Conservation (phyloP, 1,140 invertebrate species). For the Neuroterus valhalla region DNA sequence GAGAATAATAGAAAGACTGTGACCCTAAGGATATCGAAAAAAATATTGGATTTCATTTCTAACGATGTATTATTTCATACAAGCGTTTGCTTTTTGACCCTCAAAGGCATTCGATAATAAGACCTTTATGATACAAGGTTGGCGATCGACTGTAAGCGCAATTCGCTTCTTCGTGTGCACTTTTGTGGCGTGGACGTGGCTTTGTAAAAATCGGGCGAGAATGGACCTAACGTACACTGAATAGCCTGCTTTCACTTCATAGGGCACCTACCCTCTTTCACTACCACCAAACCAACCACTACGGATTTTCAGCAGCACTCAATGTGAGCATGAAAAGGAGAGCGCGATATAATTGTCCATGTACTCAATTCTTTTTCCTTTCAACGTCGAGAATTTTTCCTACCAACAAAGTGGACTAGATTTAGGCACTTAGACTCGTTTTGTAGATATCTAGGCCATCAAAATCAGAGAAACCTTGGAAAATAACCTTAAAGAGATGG, state of each 20-base stretch:
- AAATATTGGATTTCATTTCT: too few species aligned
- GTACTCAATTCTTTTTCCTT: too few species aligned
- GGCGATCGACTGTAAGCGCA: neutral
- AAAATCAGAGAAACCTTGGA: too few species aligned
- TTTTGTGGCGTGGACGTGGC: conserved; percentile 19
- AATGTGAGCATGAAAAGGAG: neutral
- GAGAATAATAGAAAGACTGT: too few species aligned
- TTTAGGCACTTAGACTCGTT: too few species aligned
- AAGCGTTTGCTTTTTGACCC: neutral
- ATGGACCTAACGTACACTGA: conserved; percentile 18
- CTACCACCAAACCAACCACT: neutral
- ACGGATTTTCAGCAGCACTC: conserved; percentile 16
- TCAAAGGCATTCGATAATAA: conserved; percentile 5
- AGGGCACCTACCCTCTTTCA: neutral
- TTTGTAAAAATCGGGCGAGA: conserved; percentile 24
- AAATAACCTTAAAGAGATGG: too few species aligned
- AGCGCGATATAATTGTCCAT: too few species aligned
- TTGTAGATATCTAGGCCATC: too few species aligned
- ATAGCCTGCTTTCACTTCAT: conserved; percentile 8
- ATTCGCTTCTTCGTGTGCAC: conserved; percentile 17
- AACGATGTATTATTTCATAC: neutral
- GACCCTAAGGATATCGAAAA: too few species aligned
- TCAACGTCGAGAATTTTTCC: too few species aligned
- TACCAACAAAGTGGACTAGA: too few species aligned
- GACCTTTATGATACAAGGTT: neutral